phyloP scores from a whole-genome alignment of 2,113 vertebrate genomes.

The Shinisaurus crocodilurus region DNA sequence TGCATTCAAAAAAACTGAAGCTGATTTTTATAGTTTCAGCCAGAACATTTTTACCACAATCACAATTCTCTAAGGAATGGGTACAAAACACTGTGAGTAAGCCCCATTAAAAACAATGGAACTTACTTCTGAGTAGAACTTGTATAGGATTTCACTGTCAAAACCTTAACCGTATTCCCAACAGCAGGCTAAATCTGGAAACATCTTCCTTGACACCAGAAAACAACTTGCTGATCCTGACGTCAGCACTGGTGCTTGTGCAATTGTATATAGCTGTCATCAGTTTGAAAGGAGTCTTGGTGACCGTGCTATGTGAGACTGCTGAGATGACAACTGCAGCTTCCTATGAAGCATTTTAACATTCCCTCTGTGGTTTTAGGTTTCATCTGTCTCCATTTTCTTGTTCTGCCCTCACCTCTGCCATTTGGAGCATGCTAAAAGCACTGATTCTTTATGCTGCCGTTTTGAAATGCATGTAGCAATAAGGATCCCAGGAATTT shows the following conservation, averaged over 20 bases:
- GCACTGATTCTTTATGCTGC: slow-evolving; percentile 35
- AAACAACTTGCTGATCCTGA: not conserved
- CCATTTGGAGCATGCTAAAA: slow-evolving; percentile 53
- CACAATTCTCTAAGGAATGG: not conserved
- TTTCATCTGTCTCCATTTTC: slow-evolving; percentile 43
- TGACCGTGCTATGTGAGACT: slow-evolving; percentile 33
- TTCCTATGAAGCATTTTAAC: slow-evolving; percentile 55
- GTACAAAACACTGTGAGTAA: not conserved
- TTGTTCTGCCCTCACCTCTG: slow-evolving; percentile 29
- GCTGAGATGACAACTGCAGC: slow-evolving; percentile 61
- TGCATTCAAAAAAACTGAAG: not conserved
- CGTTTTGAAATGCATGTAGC: slow-evolving; percentile 31
- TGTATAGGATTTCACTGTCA: not conserved
- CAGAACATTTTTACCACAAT: not conserved
- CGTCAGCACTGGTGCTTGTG: slow-evolving; percentile 7
- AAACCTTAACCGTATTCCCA: not conserved
- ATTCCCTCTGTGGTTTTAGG: slow-evolving; percentile 55
- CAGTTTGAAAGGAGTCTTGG: slow-evolving; percentile 34
- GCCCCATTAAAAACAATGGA: too few species aligned
- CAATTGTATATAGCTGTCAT: not conserved
- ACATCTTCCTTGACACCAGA: slow-evolving; percentile 47
- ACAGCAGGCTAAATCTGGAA: slow-evolving; percentile 29
- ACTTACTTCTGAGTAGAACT: not conserved
- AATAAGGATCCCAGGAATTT: accelerated
- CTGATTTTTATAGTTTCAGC: not conserved